A percentile compares a stretch with the other conserved stretches of the same genome.
Evolutionary conservation across 2,113 vertebrate genomes (phyloP).

Genomic region (Semnornis frantzii): DNA sequence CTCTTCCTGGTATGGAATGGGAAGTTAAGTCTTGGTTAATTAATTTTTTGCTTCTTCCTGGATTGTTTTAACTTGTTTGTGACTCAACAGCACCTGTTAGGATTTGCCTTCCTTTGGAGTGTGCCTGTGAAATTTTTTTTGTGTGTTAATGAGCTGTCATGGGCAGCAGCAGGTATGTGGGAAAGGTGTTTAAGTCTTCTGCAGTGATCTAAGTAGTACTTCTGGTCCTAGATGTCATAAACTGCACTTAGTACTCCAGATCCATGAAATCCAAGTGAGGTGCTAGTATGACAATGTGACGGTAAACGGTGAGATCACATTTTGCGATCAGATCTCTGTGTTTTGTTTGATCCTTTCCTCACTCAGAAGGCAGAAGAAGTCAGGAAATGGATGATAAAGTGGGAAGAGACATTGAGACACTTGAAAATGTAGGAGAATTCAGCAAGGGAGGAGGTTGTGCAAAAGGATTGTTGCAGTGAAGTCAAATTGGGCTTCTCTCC

Average conservation of each 20-base stretch:
- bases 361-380: not conserved
- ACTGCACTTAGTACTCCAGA: not conserved
- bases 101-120: not conserved
- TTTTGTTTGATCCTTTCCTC: not conserved
- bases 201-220: not conserved
- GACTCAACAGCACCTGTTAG: not conserved
- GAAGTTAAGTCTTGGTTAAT: not conserved
- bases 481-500: accelerated
- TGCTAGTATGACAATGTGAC: not conserved
- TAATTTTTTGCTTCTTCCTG: not conserved
- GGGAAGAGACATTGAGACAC: too few relatives aligned
- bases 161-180: not conserved
- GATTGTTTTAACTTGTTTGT: not conserved
- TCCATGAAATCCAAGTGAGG: not conserved
- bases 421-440: not conserved
- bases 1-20: not conserved
- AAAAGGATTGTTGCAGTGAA: not conserved
- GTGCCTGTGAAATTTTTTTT: not conserved
- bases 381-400: not conserved
- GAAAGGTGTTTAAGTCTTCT: not conserved
- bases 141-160: not conserved
- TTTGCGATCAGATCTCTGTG: not conserved
- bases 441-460: accelerated
- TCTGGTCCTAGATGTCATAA: not conserved
- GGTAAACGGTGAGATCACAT: accelerated